phyloP scores from a whole-genome alignment of 1,140 invertebrate species.

The Ephestia elutella region DNA sequence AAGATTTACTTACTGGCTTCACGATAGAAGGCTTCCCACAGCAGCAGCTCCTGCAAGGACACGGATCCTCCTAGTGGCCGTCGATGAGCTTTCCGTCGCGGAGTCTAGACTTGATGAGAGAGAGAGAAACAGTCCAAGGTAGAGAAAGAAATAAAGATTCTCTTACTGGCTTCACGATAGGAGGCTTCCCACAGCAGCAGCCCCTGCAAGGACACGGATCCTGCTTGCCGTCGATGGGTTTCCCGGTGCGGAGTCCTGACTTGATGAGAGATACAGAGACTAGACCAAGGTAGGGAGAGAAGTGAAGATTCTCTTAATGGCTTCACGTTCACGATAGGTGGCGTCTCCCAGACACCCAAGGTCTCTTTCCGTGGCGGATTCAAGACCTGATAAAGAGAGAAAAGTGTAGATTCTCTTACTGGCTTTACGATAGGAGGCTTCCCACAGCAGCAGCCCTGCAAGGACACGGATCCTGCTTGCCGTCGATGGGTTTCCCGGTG shows the following conservation, averaged over 20 bases:
- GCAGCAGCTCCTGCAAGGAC: slow-evolving; percentile 48
- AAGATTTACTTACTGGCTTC: slow-evolving; percentile 37
- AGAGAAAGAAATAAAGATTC: too few species aligned
- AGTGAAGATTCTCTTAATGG: too few species aligned
- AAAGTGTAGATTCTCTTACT: slow-evolving; percentile 30
- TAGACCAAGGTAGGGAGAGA: too few species aligned
- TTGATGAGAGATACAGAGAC: too few species aligned
- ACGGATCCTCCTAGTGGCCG: slow-evolving; percentile 39
- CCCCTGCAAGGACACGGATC: slow-evolving; percentile 38
- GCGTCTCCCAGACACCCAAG: too few species aligned
- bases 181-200: slow-evolving; percentile 54
- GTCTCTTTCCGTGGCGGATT: too few species aligned
- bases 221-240: too few species aligned
- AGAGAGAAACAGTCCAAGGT: too few species aligned
- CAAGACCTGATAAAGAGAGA: too few species aligned
- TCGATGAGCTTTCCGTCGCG: slow-evolving; percentile 45
- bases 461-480: slow-evolving; percentile 37
- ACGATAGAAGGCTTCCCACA: slow-evolving; percentile 48
- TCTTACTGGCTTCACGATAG: slow-evolving; percentile 46
- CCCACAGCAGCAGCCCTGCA: slow-evolving; percentile 54
- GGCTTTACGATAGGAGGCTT: slow-evolving; percentile 47
- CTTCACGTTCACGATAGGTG: too few species aligned
- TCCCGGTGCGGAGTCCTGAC: too few species aligned
- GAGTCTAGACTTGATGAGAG: too few species aligned
- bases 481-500: slow-evolving; percentile 44